These are phyloP conservation scores for Lontra canadensis DNA, from an alignment of 2,113 vertebrate genomes.

Conservation along the genomic window DNA sequence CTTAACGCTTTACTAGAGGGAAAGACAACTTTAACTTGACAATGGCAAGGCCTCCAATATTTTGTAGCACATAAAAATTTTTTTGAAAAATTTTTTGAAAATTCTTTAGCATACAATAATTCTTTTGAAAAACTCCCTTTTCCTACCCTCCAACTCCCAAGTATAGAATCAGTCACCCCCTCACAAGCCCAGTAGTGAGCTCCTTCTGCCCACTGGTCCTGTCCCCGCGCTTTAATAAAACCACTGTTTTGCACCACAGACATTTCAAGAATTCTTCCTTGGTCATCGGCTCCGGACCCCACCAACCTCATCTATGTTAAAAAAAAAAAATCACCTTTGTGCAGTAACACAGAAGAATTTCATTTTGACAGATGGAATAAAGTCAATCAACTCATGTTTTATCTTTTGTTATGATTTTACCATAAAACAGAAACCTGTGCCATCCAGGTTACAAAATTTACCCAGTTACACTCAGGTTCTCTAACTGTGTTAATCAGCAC, in stretches of 20 bases:
- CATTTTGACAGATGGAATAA: constrained; percentile 32
- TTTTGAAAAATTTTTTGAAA: neutral
- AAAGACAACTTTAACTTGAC: neutral
- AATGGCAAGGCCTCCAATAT: neutral
- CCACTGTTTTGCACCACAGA: neutral
- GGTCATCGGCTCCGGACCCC: neutral
- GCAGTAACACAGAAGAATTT: neutral
- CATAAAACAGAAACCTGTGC: neutral
- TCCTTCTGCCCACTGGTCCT: neutral
- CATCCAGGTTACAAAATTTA: neutral
- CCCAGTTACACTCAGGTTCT: neutral
- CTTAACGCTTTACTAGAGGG: neutral
- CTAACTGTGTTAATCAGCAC: neutral
- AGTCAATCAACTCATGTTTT: neutral
- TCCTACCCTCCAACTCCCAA: neutral
- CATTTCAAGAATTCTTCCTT: neutral
- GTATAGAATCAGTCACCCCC: neutral
- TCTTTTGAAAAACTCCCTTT: neutral
- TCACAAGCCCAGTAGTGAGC: neutral
- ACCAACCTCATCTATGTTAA: neutral
- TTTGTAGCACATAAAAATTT: neutral
- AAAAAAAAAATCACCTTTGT: neutral
- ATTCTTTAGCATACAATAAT: neutral
- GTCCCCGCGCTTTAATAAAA: neutral
- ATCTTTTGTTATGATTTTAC: constrained; percentile 32